Base-by-base conservation (phyloP, 1,140 invertebrate species). In the Papilio polyxenes region DNA sequence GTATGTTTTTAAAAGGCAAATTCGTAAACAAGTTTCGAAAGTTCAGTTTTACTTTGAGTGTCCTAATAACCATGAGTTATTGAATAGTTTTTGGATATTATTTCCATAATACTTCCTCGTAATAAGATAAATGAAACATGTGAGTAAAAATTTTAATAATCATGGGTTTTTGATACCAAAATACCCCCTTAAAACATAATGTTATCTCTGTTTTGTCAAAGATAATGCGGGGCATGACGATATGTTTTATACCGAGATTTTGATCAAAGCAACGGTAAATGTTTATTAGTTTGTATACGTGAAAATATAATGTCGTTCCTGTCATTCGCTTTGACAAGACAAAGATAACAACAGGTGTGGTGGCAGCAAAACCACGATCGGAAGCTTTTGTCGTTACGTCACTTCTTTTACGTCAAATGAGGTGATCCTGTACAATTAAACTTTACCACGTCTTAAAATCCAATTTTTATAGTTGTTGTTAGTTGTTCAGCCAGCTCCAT, bases 21-120 rank as follows among this genome's bases (percentile, higher is more conserved):
- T 40, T 37, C 13, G 65, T 37, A 72, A 72, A 72, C 65, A 72
- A 40, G 65, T 37, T 72, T 72, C 31, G 31, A 72, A 72, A 72
- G 65, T 72, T 31, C 65, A 72, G 31, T 72, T 37, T 37, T 72
- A 37, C 65, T 40, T 72, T 37, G 31, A 37, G 7, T 72, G 11
- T 72, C 23, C 37, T 72, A 15, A 69, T 13, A 69, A 37, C 13
- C 31, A 72, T 37, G 65, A 72, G 65, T 72, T 72, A 13, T 72
- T 72, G 31, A 72, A 72, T 72, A 37, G 4, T 72, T 72, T 72
- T 72, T 37, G 31, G 4, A 4, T 6, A 72, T 37, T 17, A 72
- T 15, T 37, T 11, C 9, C 23, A 65, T 11, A 11, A 65, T 65
- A 20, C 23, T 23, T 65, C 9, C 10, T 11, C 62, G 20, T 23